A percentile compares a stretch with the other conserved stretches of the same genome.
Evolutionary conservation across 1,140 invertebrate species (phyloP).

Genomic region (Drosophila prosaltans): DNA sequence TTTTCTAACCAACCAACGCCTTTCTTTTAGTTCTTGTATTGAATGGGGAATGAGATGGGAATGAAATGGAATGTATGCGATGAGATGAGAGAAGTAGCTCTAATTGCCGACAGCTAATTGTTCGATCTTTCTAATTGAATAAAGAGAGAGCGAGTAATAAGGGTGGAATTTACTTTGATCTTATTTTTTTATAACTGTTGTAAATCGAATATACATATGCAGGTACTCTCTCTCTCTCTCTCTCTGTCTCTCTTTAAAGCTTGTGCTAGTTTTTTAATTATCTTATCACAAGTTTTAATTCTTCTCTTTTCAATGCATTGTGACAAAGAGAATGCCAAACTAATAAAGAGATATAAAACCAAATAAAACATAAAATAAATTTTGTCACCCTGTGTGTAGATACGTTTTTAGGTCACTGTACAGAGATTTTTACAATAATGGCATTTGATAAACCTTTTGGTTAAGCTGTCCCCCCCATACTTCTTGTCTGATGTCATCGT

Average conservation of each 20-base stretch:
- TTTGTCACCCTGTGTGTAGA: too few relatives aligned
- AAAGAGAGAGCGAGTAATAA: too few relatives aligned
- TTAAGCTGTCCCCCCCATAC: not conserved
- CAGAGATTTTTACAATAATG: conserved; percentile 4
- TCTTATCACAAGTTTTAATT: too few relatives aligned
- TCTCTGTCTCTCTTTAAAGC: not conserved
- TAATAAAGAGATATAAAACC: too few relatives aligned
- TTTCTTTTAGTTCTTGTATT: not conserved
- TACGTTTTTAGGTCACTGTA: not conserved
- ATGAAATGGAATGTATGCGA: not conserved
- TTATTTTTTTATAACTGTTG: not conserved
- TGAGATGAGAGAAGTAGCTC: not conserved
- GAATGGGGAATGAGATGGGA: not conserved
- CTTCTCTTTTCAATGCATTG: too few relatives aligned
- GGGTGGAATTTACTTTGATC: not conserved
- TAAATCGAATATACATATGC: too few relatives aligned
- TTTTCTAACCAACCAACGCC: conserved; percentile 4
- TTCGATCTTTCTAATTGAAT: conserved; percentile 32
- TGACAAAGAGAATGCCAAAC: too few relatives aligned
- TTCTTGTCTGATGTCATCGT: conserved; percentile 16
- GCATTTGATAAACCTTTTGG: not conserved
- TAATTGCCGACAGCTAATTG: conserved; percentile 44
- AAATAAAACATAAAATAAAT: too few relatives aligned
- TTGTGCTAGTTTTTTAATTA: too few relatives aligned
- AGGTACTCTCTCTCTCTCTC: not conserved